phyloP scores from a whole-genome alignment of 2,113 vertebrate genomes.

The Prionailurus bengalensis region DNA sequence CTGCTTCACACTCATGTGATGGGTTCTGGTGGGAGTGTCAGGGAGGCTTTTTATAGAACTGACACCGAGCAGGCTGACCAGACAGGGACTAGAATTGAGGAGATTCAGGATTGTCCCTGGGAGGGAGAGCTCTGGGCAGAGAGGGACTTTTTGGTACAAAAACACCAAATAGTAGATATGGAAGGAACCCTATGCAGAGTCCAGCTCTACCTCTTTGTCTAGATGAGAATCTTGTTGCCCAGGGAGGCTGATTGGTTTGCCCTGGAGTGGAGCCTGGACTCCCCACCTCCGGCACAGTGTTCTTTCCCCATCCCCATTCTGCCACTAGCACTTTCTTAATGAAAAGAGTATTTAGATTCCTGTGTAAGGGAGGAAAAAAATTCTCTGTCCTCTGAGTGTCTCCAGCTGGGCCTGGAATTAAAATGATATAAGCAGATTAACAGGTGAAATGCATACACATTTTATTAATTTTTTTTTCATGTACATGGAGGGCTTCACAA shows the following conservation, averaged over 20 bases:
- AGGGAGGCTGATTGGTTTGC: not conserved
- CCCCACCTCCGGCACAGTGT: not conserved
- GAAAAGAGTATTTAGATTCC: not conserved
- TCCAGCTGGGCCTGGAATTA: not conserved
- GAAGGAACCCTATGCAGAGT: not conserved
- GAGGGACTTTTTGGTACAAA: not conserved
- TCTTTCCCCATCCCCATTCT: not conserved
- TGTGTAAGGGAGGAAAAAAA: too few relatives aligned
- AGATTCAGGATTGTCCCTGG: not conserved
- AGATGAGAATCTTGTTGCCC: not conserved
- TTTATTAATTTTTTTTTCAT: not conserved
- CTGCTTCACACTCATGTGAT: too few relatives aligned
- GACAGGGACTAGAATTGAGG: not conserved
- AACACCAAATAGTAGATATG: not conserved
- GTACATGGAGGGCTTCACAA: not conserved
- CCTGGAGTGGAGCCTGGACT: not conserved
- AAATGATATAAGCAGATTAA: not conserved
- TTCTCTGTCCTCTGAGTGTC: not conserved
- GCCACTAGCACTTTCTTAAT: slow-evolving; percentile 1
- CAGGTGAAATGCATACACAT: not conserved
- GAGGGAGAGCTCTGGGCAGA: not conserved
- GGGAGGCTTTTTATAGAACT: not conserved
- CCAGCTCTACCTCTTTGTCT: not conserved
- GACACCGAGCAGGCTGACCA: not conserved
- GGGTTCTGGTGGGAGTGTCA: not conserved